A percentile compares a stretch with the other conserved stretches of the same genome.
phyloP scores from a whole-genome alignment of 1,140 invertebrate genomes.

The Notospermus geniculatus region DNA sequence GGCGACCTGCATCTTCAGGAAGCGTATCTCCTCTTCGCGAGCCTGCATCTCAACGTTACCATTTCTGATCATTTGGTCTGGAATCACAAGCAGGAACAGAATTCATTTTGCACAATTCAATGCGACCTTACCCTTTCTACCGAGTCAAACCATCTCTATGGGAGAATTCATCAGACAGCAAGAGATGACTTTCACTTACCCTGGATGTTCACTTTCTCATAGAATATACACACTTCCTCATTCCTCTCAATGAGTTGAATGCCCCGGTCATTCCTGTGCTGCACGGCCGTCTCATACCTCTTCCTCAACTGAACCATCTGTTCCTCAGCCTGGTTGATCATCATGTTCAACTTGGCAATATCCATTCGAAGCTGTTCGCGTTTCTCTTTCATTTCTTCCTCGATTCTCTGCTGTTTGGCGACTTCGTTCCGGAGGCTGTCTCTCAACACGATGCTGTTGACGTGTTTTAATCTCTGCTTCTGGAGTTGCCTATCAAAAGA shows the following conservation, averaged over 20 bases:
- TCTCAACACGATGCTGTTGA: slow-evolving; percentile 50
- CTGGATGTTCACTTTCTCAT: slow-evolving; percentile 55
- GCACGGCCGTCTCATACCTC: slow-evolving; percentile 48
- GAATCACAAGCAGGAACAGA: slow-evolving; percentile 3
- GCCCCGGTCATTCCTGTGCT: slow-evolving; percentile 52
- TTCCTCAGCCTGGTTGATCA: slow-evolving; percentile 56
- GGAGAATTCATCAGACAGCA: no score
- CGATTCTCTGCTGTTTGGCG: slow-evolving; percentile 49
- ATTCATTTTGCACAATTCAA: no score
- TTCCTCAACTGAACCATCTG: slow-evolving; percentile 53
- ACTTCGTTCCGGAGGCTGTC: slow-evolving; percentile 53
- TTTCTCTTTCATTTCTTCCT: slow-evolving; percentile 50
- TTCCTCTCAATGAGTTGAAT: slow-evolving; percentile 54
- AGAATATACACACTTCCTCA: slow-evolving; percentile 56
- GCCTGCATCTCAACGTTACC: slow-evolving; percentile 51
- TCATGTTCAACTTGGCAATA: slow-evolving; percentile 52
- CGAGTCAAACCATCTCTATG: no score
- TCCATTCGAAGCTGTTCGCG: slow-evolving; percentile 56
- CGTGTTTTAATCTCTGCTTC: slow-evolving; percentile 48
- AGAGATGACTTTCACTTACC: slow-evolving; percentile 29
- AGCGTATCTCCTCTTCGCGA: slow-evolving; percentile 52
- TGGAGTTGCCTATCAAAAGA: slow-evolving; percentile 52
- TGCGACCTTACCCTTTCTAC: no score
- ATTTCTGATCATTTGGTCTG: slow-evolving; percentile 54
- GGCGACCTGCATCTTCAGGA: slow-evolving; percentile 46